phyloP scores from a whole-genome alignment of 2,113 vertebrate genomes.

The Poicephalus gulielmi region DNA sequence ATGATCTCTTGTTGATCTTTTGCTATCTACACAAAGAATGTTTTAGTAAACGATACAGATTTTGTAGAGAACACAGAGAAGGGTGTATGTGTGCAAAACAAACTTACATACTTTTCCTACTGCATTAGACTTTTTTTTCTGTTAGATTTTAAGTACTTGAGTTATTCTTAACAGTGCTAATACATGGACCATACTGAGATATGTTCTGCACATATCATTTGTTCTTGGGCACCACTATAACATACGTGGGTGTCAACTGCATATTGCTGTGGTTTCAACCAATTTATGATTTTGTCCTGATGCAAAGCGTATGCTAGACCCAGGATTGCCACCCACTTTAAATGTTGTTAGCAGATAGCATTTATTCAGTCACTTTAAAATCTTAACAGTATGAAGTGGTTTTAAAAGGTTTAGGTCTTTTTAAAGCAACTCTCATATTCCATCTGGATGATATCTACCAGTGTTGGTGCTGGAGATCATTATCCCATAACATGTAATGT shows the following conservation, averaged over 20 bases:
- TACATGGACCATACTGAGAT: neutral
- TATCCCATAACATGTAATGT: neutral
- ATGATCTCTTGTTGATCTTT: neutral
- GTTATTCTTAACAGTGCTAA: slow-evolving; percentile 14
- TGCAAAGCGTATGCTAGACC: slow-evolving; percentile 37
- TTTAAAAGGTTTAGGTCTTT: slow-evolving; percentile 31
- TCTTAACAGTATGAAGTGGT: neutral
- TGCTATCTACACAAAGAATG: neutral
- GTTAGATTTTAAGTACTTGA: neutral
- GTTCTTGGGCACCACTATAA: slow-evolving; percentile 46
- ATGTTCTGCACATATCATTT: slow-evolving; percentile 11
- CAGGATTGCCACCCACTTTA: slow-evolving; percentile 39
- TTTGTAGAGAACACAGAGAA: neutral
- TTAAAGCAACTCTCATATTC: neutral
- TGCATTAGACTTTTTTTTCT: neutral
- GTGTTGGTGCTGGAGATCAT: neutral
- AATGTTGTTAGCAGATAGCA: slow-evolving; percentile 25
- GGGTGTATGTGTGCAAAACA: neutral
- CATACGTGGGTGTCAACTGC: slow-evolving; percentile 37
- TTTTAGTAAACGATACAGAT: neutral
- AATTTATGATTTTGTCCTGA: slow-evolving; percentile 55
- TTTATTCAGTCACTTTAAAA: slow-evolving; percentile 41
- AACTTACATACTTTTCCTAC: neutral
- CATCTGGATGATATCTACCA: neutral
- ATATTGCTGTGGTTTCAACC: slow-evolving; percentile 35